Base-by-base conservation (phyloP, 2,888 invertebrate species). In the Stenchaetothrips biformis region DNA sequence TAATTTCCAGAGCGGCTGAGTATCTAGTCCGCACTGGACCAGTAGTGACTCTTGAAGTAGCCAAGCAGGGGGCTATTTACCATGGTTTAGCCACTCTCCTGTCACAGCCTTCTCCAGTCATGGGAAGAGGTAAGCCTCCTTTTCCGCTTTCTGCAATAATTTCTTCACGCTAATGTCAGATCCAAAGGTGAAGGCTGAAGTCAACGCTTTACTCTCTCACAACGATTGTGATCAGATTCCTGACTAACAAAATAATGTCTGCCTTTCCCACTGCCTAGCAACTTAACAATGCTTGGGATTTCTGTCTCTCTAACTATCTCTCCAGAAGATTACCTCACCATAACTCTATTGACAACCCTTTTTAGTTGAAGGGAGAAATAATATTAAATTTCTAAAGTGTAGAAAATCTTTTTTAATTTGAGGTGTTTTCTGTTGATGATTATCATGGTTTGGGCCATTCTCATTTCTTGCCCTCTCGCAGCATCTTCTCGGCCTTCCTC, bases 41-140 rank as follows among this genome's bases (percentile, higher is more conserved):
- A 74, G 92, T 96, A 7, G 99, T 99, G 48, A 94, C 95, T 9
- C 88, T 99, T 82, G 97, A 98, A 87, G 98, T 99, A 82, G 98
- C 97, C 47, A 99, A 99, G 87, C 97, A 98, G 87, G 99, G 98
- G 79, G 99, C 99, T 79, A 94, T 98, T 85, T 94, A 95, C 86
- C 98, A 99, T 88, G 99, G 99, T 48, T 89, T 99, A 80, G 97
- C 97, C 21, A 96, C 96, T 21, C 89, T 98, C 81, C 89, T 98
- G 79, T 95, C 95, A 84, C 97, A 97, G 86, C 97, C 97, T 16
- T 95, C 95, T 84, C 95, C 95, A 80, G 91, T 92, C 82, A 92
- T 92, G 87, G 90, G 91, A 85, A 89, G 93, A 90, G 93, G 93
- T 93, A 88, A 87, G 88, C 86, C 53, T 18, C 21, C 48, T 16